Conservation (phyloP, 2,113 vertebrate species). For the Siniperca knerii region DNA sequence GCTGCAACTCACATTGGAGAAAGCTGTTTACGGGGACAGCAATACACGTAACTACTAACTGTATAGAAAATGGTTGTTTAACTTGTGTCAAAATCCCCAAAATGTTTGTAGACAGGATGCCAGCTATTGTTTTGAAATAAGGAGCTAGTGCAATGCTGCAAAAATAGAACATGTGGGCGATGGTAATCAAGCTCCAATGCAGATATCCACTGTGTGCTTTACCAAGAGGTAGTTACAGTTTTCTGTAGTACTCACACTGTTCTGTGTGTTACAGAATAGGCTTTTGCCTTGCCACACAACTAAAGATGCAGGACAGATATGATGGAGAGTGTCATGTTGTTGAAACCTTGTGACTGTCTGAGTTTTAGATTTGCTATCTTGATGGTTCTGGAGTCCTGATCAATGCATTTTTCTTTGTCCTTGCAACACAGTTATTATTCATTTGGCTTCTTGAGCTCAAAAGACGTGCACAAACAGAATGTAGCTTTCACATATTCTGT, state of each 20-base stretch:
- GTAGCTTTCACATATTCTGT: constrained; percentile 17
- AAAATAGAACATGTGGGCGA: constrained; percentile 65
- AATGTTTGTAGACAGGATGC: constrained; percentile 23
- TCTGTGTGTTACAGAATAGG: constrained; percentile 6
- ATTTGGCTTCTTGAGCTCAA: constrained; percentile 21
- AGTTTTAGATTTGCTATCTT: background rate
- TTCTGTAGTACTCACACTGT: constrained; percentile 15
- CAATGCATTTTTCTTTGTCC: constrained; percentile 18
- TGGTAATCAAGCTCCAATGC: constrained; percentile 52
- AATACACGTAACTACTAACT: background rate
- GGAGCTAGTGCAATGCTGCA: constrained; percentile 15
- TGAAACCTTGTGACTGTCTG: background rate
- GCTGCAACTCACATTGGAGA: background rate
- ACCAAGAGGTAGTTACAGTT: constrained; percentile 1
- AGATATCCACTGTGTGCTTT: constrained; percentile 22
- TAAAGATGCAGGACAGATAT: constrained; percentile 15
- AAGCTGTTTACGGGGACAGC: background rate
- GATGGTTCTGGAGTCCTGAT: constrained; percentile 3
- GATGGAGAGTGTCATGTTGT: background rate
- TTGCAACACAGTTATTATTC: background rate
- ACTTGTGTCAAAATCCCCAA: background rate
- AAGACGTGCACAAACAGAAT: constrained; percentile 12
- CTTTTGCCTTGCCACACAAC: constrained; percentile 1
- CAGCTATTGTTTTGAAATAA: constrained; percentile 39
- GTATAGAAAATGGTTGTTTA: background rate